Base-by-base conservation (phyloP, 2,888 invertebrate genomes). In the Tetramorium bicarinatum region DNA sequence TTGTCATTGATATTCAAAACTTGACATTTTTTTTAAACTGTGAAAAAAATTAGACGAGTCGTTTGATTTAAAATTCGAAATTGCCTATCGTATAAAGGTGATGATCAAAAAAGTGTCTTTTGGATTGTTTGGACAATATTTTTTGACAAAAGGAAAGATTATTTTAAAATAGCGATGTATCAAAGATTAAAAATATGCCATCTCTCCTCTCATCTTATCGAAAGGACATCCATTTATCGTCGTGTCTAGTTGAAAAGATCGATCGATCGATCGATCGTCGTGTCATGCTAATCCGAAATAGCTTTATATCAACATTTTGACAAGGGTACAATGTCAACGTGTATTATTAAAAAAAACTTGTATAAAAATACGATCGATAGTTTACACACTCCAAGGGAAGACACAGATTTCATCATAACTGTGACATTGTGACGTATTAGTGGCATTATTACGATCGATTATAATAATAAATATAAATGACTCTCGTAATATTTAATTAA, bases 41-140 rank as follows among this genome's bases (percentile, higher is more conserved):
- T 47, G 29, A 49, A 54, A 75, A 34, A 84, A 83, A 62, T 6
- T 34, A 76, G 49, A 66, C 85, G 74, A 90, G 89, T 92, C 90
- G 91, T 85, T 86, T 80, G 86, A 84, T 87, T 91, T 89, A 87
- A 90, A 91, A 85, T 52, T 49, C 66, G 56, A 76, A 88, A 83
- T 71, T 66, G 81, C 52, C 21, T 44, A 41, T 56, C 44, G 41
- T 54, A 41, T 54, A 34, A 25, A 47, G 56, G 9, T 62, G 59
- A 75, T 61, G 64, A 54, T 64, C 21, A 21, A 56, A 67, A 75
- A 77, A 75, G 7, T 49, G 13, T 66, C 38, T 52, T 38, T 38
- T 76, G 18, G 3, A 0, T 38, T 1, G 25, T 41, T 66, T 25
- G 21, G 13, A 44, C 15, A 44, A 29, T n/a, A 61, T 62, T 3